A percentile compares a stretch with the other conserved stretches of the same genome.
Conservation (phyloP, 2,888 invertebrate species). For the Cartodere bifasciata region DNA sequence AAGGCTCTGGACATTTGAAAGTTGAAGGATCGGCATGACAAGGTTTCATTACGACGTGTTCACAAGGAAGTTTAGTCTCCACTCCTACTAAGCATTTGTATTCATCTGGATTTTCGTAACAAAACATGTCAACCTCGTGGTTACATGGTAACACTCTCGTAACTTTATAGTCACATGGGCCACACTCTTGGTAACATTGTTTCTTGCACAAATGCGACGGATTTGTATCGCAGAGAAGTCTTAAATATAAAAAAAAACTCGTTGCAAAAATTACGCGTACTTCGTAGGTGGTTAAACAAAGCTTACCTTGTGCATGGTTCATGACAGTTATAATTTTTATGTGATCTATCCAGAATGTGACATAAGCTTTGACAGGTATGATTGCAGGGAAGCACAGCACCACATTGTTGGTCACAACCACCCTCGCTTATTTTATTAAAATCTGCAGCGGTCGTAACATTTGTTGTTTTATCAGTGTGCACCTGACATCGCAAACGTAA, state of each 20-base stretch:
- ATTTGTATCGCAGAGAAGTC: slow-evolving; percentile 37
- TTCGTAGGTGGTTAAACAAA: too few species aligned
- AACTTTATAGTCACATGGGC: slow-evolving; percentile 35
- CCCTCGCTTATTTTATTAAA: slow-evolving; percentile 43
- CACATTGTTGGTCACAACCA: slow-evolving; percentile 47
- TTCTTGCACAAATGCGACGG: slow-evolving; percentile 40
- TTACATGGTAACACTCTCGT: slow-evolving; percentile 37
- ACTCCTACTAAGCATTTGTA: slow-evolving; percentile 24
- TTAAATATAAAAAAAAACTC: too few species aligned
- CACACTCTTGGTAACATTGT: slow-evolving; percentile 37
- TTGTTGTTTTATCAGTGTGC: slow-evolving; percentile 35
- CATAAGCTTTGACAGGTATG: slow-evolving; percentile 50
- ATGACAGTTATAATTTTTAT: slow-evolving; percentile 37
- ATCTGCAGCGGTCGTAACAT: slow-evolving; percentile 31
- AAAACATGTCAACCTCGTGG: slow-evolving; percentile 36
- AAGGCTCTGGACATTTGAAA: slow-evolving; percentile 36
- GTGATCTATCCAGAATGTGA: slow-evolving; percentile 44
- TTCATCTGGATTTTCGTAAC: slow-evolving; percentile 35
- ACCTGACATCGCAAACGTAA: slow-evolving; percentile 41
- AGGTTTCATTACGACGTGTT: slow-evolving; percentile 33
- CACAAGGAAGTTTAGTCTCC: slow-evolving; percentile 24
- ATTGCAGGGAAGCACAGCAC: slow-evolving; percentile 37
- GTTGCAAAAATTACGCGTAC: too few species aligned
- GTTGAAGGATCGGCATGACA: slow-evolving; percentile 32
- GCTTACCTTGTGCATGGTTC: slow-evolving; percentile 39